phyloP scores from a whole-genome alignment of 2,888 invertebrate species.

The Linnaemya tessellans region DNA sequence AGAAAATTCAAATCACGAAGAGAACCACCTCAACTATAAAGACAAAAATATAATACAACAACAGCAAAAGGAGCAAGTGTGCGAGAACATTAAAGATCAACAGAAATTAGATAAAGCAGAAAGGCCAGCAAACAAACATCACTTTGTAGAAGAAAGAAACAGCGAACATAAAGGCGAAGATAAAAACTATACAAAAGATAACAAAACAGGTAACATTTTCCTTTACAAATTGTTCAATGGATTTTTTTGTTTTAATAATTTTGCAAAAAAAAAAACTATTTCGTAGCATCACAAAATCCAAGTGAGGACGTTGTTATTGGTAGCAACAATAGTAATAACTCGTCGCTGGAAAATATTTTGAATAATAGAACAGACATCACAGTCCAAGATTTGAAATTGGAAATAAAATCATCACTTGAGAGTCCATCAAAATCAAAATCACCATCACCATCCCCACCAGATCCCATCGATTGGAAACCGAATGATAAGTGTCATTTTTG shows the following conservation, averaged over 20 bases:
- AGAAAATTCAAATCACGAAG: constrained; percentile 72
- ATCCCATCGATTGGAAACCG: constrained; percentile 90
- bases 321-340: constrained; percentile 47
- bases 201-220: constrained; percentile 47
- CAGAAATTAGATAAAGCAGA: constrained; percentile 24
- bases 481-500: constrained; percentile 94
- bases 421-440: constrained; percentile 35
- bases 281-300: constrained; percentile 71
- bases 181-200: constrained; percentile 24
- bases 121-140: constrained; percentile 35
- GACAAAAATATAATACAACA: constrained; percentile 79
- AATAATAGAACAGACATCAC: constrained; percentile 60
- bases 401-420: constrained; percentile 31
- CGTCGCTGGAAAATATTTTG: constrained; percentile 28
- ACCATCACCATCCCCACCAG: constrained; percentile 79
- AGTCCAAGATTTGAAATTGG: constrained; percentile 57
- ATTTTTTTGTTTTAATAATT: neutral
- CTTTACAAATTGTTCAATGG: neutral
- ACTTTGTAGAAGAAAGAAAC: constrained; percentile 27
- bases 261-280: constrained; percentile 15
- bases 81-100: constrained; percentile 26
- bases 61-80: constrained; percentile 72
- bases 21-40: constrained; percentile 83
- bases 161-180: neutral
- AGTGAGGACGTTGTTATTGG: constrained; percentile 59